A percentile compares a stretch with the other conserved stretches of the same genome.
These are phyloP conservation scores for Sisyra nigra DNA, from an alignment of 2,888 invertebrate genomes.

Conservation along the genomic window DNA sequence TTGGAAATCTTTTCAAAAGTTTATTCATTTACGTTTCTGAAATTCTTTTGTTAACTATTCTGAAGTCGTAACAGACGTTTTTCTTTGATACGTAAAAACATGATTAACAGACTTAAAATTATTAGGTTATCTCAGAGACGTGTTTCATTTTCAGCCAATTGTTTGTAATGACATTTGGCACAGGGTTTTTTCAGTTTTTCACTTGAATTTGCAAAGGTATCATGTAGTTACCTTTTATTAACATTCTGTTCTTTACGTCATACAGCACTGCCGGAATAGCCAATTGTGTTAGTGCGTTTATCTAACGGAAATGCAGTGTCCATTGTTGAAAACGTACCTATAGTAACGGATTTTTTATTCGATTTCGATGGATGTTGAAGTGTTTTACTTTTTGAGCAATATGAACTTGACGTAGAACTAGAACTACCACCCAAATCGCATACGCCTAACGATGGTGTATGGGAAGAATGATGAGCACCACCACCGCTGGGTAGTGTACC, in stretches of 20 bases:
- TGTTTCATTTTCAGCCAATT: slow-evolving; percentile 8
- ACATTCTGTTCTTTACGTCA: slow-evolving; percentile 16
- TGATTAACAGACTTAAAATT: slow-evolving; percentile 3
- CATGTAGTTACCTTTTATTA: slow-evolving; percentile 8
- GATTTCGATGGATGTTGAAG: slow-evolving; percentile 23
- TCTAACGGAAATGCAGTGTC: slow-evolving; percentile 21
- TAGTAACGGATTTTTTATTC: slow-evolving; percentile 25
- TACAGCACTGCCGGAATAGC: slow-evolving; percentile 26
- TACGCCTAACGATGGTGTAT: slow-evolving; percentile 27
- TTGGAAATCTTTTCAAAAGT: no score
- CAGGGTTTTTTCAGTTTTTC: slow-evolving; percentile 7
- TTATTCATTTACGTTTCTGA: no score
- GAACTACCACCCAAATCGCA: slow-evolving; percentile 25
- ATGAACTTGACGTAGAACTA: slow-evolving; percentile 24
- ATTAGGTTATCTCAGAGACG: slow-evolving; percentile 7
- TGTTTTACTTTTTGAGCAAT: slow-evolving; percentile 24
- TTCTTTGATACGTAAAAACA: neutral
- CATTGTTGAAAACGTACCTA: slow-evolving; percentile 27
- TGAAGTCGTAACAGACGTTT: no score
- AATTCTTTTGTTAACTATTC: no score
- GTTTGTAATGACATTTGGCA: slow-evolving; percentile 7
- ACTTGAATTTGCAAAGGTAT: neutral
- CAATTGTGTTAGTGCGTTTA: slow-evolving; percentile 21
- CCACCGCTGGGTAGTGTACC: slow-evolving; percentile 23
- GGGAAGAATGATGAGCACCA: slow-evolving; percentile 20